phyloP scores from a whole-genome alignment of 2,888 invertebrate genomes.

The Drosophila nigricruria region DNA sequence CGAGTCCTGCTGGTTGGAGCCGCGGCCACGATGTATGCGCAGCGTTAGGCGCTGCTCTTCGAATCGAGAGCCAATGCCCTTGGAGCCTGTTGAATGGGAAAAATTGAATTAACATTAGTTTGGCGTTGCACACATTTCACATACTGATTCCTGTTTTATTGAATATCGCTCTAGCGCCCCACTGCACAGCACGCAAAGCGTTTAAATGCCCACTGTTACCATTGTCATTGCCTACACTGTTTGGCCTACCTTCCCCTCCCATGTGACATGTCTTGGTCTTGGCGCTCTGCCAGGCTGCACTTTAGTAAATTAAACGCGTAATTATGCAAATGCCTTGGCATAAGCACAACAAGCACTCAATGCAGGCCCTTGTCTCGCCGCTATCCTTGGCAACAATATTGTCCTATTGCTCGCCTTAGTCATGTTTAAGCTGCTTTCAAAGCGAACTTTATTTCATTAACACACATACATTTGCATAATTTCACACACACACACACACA shows the following conservation, averaged over 20 bases:
- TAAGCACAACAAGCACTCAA: slow-evolving; percentile 75
- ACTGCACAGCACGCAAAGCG: slow-evolving; percentile 38
- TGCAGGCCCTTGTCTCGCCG: slow-evolving; percentile 22
- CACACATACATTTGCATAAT: slow-evolving; percentile 76
- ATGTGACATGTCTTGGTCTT: slow-evolving; percentile 17
- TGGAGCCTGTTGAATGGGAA: slow-evolving; percentile 85
- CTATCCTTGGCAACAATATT: slow-evolving; percentile 40
- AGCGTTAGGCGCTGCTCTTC: slow-evolving; percentile 96
- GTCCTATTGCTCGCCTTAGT: slow-evolving; percentile 37
- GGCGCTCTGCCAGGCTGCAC: slow-evolving; percentile 62
- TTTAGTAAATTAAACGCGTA: slow-evolving; percentile 78
- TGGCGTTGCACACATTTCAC: slow-evolving; percentile 21
- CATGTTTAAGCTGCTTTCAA: slow-evolving; percentile 67
- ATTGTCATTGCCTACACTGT: slow-evolving; percentile 15
- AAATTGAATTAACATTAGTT: slow-evolving; percentile 37
- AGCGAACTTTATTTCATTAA: slow-evolving; percentile 78
- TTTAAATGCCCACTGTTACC: slow-evolving; percentile 17
- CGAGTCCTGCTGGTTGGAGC: slow-evolving; percentile 89
- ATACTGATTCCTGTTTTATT: slow-evolving; percentile 36
- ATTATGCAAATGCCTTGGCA: slow-evolving; percentile 78
- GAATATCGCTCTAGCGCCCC: slow-evolving; percentile 63
- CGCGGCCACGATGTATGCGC: slow-evolving; percentile 95
- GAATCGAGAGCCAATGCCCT: slow-evolving; percentile 91
- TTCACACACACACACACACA: slow-evolving; percentile 30
- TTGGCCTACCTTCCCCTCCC: background rate